These are phyloP conservation scores for Antitype chi DNA, from an alignment of 2,888 invertebrate species.

Conservation along the genomic window DNA sequence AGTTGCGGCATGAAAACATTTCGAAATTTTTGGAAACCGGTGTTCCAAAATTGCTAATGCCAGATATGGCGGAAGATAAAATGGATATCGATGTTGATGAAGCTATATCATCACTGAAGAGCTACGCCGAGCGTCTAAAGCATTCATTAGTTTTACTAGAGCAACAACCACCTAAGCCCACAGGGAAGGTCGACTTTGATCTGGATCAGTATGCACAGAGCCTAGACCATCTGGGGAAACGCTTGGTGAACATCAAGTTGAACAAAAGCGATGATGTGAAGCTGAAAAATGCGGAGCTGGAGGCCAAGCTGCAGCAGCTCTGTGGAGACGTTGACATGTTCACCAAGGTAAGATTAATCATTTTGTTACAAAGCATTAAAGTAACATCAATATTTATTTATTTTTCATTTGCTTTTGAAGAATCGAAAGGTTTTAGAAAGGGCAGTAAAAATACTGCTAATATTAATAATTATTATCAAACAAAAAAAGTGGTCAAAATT, in stretches of 20 bases:
- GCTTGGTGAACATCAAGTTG: conserved; percentile 78
- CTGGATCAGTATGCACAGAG: conserved; percentile 80
- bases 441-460: background rate
- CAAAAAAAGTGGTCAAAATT: background rate
- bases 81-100: conserved; percentile 78
- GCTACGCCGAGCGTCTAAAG: conserved; percentile 80
- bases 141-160: conserved; percentile 71
- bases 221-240: conserved; percentile 82
- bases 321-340: conserved; percentile 83
- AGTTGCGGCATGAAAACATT: conserved; percentile 75
- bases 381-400: background rate
- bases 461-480: too few relatives aligned
- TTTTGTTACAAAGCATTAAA: background rate
- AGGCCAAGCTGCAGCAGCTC: conserved; percentile 78
- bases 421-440: background rate
- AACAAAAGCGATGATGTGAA: conserved; percentile 70
- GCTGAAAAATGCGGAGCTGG: conserved; percentile 78
- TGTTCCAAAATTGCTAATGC: conserved; percentile 78
- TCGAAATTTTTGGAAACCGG: conserved; percentile 78
- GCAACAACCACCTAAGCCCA: conserved; percentile 55
- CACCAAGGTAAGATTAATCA: conserved; percentile 76
- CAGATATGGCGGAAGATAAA: conserved; percentile 79
- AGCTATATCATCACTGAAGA: conserved; percentile 79
- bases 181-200: conserved; percentile 74
- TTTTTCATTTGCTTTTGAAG: too few relatives aligned